These are phyloP conservation scores for Whitmania pigra DNA, from an alignment of 1,140 invertebrate species.

Conservation along the genomic window DNA sequence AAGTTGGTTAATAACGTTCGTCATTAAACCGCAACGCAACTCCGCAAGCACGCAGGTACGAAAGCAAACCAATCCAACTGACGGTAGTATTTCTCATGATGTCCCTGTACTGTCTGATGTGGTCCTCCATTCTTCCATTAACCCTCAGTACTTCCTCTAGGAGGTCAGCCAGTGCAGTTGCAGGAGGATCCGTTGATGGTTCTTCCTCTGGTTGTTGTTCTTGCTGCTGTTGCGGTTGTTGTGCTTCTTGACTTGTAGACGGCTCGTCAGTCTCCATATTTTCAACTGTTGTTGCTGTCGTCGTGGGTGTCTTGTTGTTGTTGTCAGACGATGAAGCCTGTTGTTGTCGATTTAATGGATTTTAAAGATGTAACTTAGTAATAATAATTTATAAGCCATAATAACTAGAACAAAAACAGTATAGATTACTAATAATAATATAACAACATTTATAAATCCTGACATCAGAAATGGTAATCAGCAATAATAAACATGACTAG, in stretches of 20 bases:
- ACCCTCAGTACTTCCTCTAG: background rate
- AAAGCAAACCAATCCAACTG: background rate
- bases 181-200: constrained; percentile 21
- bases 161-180: constrained; percentile 45
- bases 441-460: too few relatives aligned
- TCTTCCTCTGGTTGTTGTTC: constrained; percentile 23
- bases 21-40: too few relatives aligned
- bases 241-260: background rate
- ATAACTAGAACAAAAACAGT: too few relatives aligned
- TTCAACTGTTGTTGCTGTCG: background rate
- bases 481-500: too few relatives aligned
- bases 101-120: constrained; percentile 1
- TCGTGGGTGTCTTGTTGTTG: too few relatives aligned
- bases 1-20: too few relatives aligned
- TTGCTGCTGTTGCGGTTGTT: constrained; percentile 21
- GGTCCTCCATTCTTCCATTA: background rate
- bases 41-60: too few relatives aligned
- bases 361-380: background rate
- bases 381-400: too few relatives aligned
- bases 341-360: background rate
- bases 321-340: constrained; percentile 20
- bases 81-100: background rate
- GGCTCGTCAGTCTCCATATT: constrained; percentile 4
- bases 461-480: too few relatives aligned
- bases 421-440: too few relatives aligned